These are phyloP conservation scores for Cotesia glomerata DNA, from an alignment of 1,140 invertebrate species.

Conservation along the genomic window DNA sequence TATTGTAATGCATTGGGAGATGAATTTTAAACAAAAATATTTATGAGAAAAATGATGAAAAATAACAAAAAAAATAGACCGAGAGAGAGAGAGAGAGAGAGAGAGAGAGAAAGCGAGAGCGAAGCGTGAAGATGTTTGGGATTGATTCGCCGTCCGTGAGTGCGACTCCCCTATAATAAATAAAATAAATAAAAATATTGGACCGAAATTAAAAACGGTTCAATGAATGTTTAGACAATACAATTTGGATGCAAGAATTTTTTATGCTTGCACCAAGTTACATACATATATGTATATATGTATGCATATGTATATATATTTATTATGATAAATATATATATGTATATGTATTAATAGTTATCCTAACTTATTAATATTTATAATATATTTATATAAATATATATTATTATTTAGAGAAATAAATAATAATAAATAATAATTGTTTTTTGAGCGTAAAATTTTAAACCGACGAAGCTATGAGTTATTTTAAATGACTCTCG, in stretches of 20 bases:
- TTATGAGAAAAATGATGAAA: constrained; percentile 1
- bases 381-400: neutral
- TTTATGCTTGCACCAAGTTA: constrained; percentile 24
- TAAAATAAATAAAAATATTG: neutral
- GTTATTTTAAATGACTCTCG: neutral
- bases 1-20: neutral
- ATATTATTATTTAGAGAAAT: neutral
- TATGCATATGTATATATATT: constrained; percentile 14
- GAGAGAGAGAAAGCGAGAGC: neutral
- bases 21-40: neutral
- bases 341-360: too few species aligned
- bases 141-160: constrained; percentile 33
- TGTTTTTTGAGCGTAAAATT: neutral
- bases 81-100: neutral
- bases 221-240: constrained; percentile 32
- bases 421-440: too few species aligned
- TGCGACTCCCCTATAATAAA: constrained; percentile 28
- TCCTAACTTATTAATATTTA: too few species aligned
- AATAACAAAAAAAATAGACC: neutral
- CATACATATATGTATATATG: constrained; percentile 14
- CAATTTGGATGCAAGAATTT: constrained; percentile 27
- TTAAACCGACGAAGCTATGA: neutral
- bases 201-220: constrained; percentile 10
- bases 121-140: constrained; percentile 17
- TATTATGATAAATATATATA: constrained; percentile 16